Evolutionary conservation across 2,797 vertebrate genomes (phyloP).

Genomic region (Gobionotothen gibberifrons): DNA sequence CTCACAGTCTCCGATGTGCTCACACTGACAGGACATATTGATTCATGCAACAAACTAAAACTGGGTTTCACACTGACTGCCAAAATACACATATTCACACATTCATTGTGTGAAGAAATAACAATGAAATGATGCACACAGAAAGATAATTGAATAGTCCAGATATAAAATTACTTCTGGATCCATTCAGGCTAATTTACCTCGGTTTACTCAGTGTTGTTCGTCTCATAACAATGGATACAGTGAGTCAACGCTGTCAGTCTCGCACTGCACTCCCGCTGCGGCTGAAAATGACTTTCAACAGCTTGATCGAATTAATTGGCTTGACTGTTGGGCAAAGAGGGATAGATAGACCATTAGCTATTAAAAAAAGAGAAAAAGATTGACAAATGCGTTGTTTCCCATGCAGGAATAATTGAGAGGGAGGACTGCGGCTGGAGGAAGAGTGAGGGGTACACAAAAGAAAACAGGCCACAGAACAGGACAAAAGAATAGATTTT

Average conservation of each 20-base stretch:
- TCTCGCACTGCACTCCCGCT: constrained; percentile 47
- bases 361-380: constrained; percentile 74
- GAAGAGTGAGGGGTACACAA: constrained; percentile 64
- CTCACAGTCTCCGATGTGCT: not conserved
- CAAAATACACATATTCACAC: not conserved
- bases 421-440: constrained; percentile 55
- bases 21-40: constrained; percentile 8
- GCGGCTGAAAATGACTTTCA: constrained; percentile 70
- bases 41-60: constrained; percentile 1
- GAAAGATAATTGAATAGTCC: constrained; percentile 63
- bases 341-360: constrained; percentile 75
- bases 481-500: constrained; percentile 70
- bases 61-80: not conserved
- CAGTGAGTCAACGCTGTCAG: constrained; percentile 62
- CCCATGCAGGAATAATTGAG: constrained; percentile 70
- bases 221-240: constrained; percentile 63
- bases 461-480: constrained; percentile 54
- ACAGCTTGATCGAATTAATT: constrained; percentile 82
- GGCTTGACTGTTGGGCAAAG: constrained; percentile 68
- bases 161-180: constrained; percentile 72
- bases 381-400: constrained; percentile 76
- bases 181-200: constrained; percentile 73
- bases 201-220: constrained; percentile 49
- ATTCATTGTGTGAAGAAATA: constrained; percentile 26
- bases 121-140: constrained; percentile 52